These are phyloP conservation scores for Drosophila sucinea DNA, from an alignment of 1,140 invertebrate genomes.

Conservation along the genomic window DNA sequence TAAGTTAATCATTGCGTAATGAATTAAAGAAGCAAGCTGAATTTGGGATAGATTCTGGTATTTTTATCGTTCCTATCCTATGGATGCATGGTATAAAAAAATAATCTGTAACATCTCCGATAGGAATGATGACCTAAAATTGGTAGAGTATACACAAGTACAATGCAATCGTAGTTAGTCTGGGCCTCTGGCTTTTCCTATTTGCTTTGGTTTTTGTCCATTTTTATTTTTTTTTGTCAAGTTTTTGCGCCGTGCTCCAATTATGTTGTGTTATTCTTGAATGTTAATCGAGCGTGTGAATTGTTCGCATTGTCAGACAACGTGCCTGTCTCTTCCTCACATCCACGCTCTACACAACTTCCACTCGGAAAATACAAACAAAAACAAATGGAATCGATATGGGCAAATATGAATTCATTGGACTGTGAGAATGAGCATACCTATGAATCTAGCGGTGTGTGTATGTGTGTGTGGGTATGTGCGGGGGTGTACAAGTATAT, in stretches of 20 bases:
- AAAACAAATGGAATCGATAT: constrained; percentile 13
- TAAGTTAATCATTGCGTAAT: too few relatives aligned
- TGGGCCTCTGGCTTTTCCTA: constrained; percentile 16
- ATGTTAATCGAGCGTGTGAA: constrained; percentile 71
- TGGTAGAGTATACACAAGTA: not conserved
- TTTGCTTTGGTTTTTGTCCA: constrained; percentile 7
- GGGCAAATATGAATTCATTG: constrained; percentile 12
- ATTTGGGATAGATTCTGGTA: too few relatives aligned
- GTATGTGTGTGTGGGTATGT: not conserved
- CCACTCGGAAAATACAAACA: constrained; percentile 13
- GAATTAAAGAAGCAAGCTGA: too few relatives aligned
- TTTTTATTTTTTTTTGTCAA: constrained; percentile 6
- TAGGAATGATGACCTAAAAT: not conserved
- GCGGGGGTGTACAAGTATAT: not conserved
- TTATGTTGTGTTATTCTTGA: constrained; percentile 44
- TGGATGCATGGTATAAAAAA: too few relatives aligned
- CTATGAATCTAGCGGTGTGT: not conserved
- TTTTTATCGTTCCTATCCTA: too few relatives aligned
- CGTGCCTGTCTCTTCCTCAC: not conserved
- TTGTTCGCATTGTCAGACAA: constrained; percentile 44
- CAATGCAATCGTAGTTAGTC: not conserved
- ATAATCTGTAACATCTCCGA: not conserved
- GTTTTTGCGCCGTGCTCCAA: constrained; percentile 36
- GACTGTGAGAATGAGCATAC: constrained; percentile 7
- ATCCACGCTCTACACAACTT: not conserved